phyloP scores from a whole-genome alignment of 2,888 invertebrate species.

The Drosophila neutralis region DNA sequence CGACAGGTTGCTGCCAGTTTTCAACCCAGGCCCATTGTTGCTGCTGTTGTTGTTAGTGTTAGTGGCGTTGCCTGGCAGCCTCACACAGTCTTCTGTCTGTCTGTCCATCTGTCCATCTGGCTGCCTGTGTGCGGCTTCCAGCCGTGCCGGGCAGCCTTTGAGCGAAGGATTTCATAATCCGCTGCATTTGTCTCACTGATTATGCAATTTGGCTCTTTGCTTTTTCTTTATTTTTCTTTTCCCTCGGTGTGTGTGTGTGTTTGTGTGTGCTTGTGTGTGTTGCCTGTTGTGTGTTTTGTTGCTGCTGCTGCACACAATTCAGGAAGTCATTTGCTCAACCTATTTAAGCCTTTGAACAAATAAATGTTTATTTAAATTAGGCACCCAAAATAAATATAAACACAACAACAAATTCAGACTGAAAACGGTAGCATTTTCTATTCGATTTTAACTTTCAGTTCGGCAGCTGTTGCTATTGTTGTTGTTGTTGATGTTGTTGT shows the following conservation, averaged over 20 bases:
- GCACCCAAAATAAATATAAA: constrained; percentile 57
- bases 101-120: constrained; percentile 8
- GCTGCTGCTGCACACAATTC: constrained; percentile 56
- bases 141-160: constrained; percentile 55
- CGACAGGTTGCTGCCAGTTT: constrained; percentile 73
- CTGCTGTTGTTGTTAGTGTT: constrained; percentile 33
- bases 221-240: constrained; percentile 12
- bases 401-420: constrained; percentile 29
- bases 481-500: constrained; percentile 4
- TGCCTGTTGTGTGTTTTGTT: constrained; percentile 4
- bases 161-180: constrained; percentile 77
- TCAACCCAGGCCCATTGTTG: constrained; percentile 37
- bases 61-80: constrained; percentile 39
- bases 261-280: background rate
- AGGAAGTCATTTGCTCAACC: constrained; percentile 77
- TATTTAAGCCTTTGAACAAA: constrained; percentile 74
- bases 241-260: background rate
- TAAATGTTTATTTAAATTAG: constrained; percentile 81
- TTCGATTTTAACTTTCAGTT: constrained; percentile 68
- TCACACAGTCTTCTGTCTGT: constrained; percentile 18
- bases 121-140: constrained; percentile 46
- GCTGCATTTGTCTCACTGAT: constrained; percentile 72
- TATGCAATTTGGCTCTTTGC: constrained; percentile 64
- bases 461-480: constrained; percentile 10
- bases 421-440: constrained; percentile 68